Base-by-base conservation (phyloP, 2,888 invertebrate genomes). In the Frankliniella intonsa region DNA sequence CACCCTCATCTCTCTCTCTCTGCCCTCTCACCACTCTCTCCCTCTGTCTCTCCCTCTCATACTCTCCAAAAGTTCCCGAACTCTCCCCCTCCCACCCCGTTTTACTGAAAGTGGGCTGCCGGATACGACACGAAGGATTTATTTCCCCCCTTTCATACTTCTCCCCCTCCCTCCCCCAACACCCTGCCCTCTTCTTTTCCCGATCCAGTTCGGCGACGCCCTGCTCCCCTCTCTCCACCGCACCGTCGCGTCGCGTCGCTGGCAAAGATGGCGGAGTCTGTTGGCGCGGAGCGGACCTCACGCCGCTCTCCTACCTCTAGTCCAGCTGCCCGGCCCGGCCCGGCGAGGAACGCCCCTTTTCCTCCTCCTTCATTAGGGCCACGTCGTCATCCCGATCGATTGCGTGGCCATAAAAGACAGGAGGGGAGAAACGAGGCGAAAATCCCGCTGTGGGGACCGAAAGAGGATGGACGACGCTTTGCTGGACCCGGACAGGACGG, bases 11-110 rank as follows among this genome's bases (percentile, higher is more conserved):
- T 38, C 38, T 38, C 38, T 38, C 38, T 38, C 38, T 5, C 38
- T 38, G 2, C 38, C 38, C 3, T 38, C 38, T 38, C 38, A 2
- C 5, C 38, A 3, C 38, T 38, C 38, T 3, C 38, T 38, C 38
- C 5, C 38, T 38, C 38, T 38, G 38, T 5, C 5, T 38, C 38
- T 38, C 38, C 5, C 38, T 5, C 38, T 38, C 38, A 5, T 50
- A 50, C 80, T 80, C 25, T 38, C 19, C 80, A 38, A 38, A 38
- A 38, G 38, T 38, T 25, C 80, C 82, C 80, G 49, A 49, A 50
- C 50, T 69, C 22, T 81, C 81, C 80, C 51, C 81, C 82, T 25
- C 81, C 22, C 51, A n/a, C 49, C 80, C 27, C 76, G 69, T 81
- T 69, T 69, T 50, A 38, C 38, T 38, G 38, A 5, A 5, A 38